phyloP scores from a whole-genome alignment of 2,113 vertebrate species.

The Oenanthe oenanthe region DNA sequence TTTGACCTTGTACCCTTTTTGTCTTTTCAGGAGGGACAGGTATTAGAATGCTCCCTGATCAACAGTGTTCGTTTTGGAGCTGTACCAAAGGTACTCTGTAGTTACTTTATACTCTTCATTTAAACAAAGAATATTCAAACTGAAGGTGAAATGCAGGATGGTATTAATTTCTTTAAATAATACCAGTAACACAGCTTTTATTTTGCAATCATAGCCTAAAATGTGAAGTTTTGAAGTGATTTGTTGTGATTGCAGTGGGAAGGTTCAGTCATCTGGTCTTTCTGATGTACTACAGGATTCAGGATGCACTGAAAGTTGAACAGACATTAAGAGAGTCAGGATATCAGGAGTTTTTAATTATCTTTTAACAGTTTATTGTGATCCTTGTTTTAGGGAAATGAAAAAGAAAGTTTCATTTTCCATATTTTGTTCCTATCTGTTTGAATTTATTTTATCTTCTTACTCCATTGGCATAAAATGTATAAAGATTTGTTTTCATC shows the following conservation, averaged over 20 bases:
- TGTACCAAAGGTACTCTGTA: conserved; percentile 85
- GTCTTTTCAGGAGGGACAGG: conserved; percentile 89
- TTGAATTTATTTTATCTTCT: neutral
- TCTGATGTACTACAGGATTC: neutral
- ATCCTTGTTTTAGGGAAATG: neutral
- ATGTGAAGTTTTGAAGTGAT: neutral
- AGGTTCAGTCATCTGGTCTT: neutral
- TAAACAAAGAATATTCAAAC: neutral
- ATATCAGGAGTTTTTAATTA: neutral
- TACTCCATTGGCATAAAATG: neutral
- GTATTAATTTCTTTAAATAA: neutral
- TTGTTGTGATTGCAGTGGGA: neutral
- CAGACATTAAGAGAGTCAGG: neutral
- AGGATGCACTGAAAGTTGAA: neutral
- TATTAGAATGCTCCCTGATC: conserved; percentile 96
- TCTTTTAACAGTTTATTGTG: neutral
- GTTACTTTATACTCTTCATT: neutral
- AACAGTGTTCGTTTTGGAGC: conserved; percentile 92
- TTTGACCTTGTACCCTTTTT: conserved; percentile 31
- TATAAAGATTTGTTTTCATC: neutral
- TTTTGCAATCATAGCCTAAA: neutral
- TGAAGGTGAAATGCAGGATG: neutral
- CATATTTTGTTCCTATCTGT: neutral
- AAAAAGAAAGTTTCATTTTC: neutral
- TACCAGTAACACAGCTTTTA: neutral